Percentiles rank a stretch among this genome's conserved stretches.
These are phyloP conservation scores for Tipula vernalis DNA, from an alignment of 2,888 invertebrate species.

Conservation along the genomic window DNA sequence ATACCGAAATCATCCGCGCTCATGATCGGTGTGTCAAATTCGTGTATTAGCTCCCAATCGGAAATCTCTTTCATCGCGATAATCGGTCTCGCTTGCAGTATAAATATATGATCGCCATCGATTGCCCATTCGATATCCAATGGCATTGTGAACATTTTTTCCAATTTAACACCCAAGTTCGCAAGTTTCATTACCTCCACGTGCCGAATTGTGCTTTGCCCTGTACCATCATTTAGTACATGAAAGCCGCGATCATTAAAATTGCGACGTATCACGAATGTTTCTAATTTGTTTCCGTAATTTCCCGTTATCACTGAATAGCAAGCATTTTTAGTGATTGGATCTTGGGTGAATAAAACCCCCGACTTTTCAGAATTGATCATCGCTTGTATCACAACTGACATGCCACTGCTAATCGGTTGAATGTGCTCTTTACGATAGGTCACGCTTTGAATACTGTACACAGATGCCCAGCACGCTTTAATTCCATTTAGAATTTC, in stretches of 20 bases:
- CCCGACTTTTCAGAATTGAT: conserved; percentile 58
- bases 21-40: conserved; percentile 56
- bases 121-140: conserved; percentile 77
- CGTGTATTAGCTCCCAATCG: conserved; percentile 66
- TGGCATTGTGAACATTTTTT: conserved; percentile 52
- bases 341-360: conserved; percentile 71
- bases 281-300: conserved; percentile 14
- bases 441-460: conserved; percentile 58
- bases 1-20: conserved; percentile 52
- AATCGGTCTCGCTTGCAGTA: conserved; percentile 68
- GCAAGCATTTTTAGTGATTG: conserved; percentile 52
- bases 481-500: conserved; percentile 46
- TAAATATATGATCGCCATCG: conserved; percentile 43
- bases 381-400: conserved; percentile 70
- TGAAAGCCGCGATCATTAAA: conserved; percentile 29
- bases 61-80: conserved; percentile 61
- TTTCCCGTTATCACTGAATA: not conserved
- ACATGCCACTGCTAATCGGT: conserved; percentile 52
- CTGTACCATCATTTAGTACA: conserved; percentile 22
- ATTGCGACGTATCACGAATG: conserved; percentile 23
- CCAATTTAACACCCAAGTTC: conserved; percentile 44
- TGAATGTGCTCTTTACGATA: conserved; percentile 70
- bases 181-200: conserved; percentile 38
- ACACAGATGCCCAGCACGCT: conserved; percentile 75
- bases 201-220: not conserved